Evolutionary conservation across 2,888 invertebrate species (phyloP).

Genomic region (Calameuta idolon): DNA sequence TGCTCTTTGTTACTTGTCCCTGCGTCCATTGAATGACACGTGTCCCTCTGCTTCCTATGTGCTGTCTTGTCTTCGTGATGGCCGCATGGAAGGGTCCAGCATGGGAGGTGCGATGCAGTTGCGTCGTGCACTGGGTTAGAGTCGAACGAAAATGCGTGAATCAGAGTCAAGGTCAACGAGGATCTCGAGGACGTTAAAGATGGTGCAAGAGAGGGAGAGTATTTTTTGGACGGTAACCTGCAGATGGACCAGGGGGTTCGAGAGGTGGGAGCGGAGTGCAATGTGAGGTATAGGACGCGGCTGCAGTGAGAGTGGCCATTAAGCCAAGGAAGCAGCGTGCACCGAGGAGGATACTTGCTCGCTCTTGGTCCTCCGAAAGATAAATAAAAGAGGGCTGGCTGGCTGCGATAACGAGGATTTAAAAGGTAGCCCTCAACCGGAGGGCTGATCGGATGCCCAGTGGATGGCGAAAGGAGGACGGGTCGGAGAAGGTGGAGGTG

Average conservation of each 20-base stretch:
- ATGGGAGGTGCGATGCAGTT: background rate
- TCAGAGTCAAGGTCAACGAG: background rate
- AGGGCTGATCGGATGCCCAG: background rate
- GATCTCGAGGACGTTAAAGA: background rate
- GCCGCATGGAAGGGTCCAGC: background rate
- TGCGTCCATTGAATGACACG: background rate
- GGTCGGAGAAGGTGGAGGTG: background rate
- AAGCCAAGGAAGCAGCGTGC: slow-evolving; percentile 24
- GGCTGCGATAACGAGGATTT: slow-evolving; percentile 46
- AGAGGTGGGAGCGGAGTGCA: slow-evolving; percentile 18
- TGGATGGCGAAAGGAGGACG: background rate
- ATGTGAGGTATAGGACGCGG: slow-evolving; percentile 6
- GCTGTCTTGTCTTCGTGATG: background rate
- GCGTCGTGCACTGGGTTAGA: background rate
- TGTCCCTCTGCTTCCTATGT: background rate
- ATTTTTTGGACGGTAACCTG: background rate
- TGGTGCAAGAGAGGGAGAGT: background rate
- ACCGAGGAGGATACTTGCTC: slow-evolving; percentile 42
- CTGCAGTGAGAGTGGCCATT: slow-evolving; percentile 32
- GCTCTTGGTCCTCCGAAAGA: slow-evolving; percentile 38
- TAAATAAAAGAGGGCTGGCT: slow-evolving; percentile 43
- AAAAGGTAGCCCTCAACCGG: slow-evolving; percentile 31
- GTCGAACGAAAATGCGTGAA: background rate
- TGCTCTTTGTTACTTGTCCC: background rate
- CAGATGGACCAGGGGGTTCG: background rate